phyloP scores from a whole-genome alignment of 2,113 vertebrate genomes.

The Suricata suricatta region DNA sequence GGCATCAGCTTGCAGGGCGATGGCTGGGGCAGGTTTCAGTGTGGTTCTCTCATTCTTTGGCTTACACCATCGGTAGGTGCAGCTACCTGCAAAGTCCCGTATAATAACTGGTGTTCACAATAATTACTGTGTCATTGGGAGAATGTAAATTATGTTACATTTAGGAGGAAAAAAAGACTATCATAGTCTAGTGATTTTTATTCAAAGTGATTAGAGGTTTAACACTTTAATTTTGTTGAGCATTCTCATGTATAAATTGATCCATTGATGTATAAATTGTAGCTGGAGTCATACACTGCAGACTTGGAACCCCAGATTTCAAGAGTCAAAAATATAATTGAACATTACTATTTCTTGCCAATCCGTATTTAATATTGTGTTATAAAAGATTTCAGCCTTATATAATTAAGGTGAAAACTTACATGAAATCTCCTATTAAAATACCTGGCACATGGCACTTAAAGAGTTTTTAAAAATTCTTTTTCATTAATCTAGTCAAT shows the following conservation, averaged over 20 bases:
- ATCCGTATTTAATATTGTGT: not conserved
- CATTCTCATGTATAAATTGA: not conserved
- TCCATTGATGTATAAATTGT: not conserved
- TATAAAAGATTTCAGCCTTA: not conserved
- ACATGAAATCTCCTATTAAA: not conserved
- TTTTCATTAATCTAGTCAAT: not conserved
- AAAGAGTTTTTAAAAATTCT: not conserved
- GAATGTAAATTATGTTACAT: not conserved
- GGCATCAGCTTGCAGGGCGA: not conserved
- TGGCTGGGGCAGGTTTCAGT: not conserved
- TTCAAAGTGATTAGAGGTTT: not conserved
- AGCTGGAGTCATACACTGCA: too few species aligned
- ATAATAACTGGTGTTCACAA: not conserved
- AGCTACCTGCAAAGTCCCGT: not conserved
- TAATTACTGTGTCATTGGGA: not conserved
- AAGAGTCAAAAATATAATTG: not conserved
- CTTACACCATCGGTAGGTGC: not conserved
- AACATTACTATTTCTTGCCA: not conserved
- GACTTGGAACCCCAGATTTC: not conserved
- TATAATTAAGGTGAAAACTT: not conserved
- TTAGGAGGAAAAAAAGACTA: not conserved
- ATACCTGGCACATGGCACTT: not conserved
- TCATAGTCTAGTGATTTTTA: not conserved
- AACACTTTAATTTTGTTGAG: not conserved
- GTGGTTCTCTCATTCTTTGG: not conserved